These are phyloP conservation scores for Hippopotamus amphibius DNA, from an alignment of 2,113 vertebrate genomes.

Conservation along the genomic window DNA sequence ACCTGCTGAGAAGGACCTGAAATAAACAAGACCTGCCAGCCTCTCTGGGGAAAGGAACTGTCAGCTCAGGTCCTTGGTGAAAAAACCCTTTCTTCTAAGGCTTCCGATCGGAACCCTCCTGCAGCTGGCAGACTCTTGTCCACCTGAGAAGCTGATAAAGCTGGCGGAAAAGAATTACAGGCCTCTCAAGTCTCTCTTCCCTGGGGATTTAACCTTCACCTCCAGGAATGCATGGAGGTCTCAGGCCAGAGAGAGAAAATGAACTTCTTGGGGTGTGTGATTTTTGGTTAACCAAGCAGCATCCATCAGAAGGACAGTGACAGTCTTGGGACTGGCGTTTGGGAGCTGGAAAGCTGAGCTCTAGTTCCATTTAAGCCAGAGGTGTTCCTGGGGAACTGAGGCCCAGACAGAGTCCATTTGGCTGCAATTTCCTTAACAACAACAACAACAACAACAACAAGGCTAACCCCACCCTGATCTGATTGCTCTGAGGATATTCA, in stretches of 20 bases:
- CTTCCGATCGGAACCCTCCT: not conserved
- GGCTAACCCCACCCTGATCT: not conserved
- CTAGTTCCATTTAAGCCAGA: not conserved
- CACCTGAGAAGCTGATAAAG: not conserved
- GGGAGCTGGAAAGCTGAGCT: not conserved
- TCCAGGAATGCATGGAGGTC: not conserved
- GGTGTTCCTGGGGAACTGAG: too few species aligned
- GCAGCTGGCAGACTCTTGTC: too few species aligned
- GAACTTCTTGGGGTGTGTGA: not conserved
- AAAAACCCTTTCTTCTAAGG: not conserved
- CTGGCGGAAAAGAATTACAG: not conserved
- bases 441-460: not conserved
- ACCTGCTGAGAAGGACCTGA: not conserved
- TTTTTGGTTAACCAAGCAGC: not conserved
- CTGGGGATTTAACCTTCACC: not conserved
- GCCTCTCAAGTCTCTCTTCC: not conserved
- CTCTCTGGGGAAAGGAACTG: not conserved
- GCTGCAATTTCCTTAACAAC: not conserved
- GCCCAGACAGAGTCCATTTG: not conserved
- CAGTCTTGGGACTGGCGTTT: not conserved
- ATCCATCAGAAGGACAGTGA: not conserved
- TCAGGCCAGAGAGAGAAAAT: not conserved
- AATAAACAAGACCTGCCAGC: not conserved
- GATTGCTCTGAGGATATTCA: not conserved
- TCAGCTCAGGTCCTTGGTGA: not conserved